phyloP scores from a whole-genome alignment of 2,113 vertebrate species.

The Peromyscus leucopus region DNA sequence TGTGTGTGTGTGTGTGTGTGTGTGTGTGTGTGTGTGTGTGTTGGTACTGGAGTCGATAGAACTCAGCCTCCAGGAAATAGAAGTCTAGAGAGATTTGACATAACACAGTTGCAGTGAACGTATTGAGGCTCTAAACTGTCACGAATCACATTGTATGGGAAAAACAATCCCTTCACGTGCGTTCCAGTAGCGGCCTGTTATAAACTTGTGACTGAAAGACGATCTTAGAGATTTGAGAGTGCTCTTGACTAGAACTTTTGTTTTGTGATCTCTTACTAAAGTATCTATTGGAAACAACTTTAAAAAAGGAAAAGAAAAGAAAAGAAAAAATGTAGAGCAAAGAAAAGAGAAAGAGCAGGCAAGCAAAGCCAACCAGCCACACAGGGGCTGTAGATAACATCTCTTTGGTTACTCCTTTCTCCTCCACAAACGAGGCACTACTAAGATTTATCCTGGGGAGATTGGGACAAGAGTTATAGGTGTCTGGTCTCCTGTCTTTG shows the following conservation, averaged over 20 bases:
- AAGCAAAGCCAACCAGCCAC: not conserved
- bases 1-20: not conserved
- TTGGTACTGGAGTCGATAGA: not conserved
- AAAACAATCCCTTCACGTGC: not conserved
- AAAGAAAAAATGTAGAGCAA: not conserved
- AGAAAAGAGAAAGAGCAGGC: not conserved
- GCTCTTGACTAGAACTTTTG: not conserved
- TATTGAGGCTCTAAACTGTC: not conserved
- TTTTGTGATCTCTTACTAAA: constrained; percentile 43
- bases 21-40: not conserved
- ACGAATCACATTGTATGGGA: not conserved
- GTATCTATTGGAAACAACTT: not conserved
- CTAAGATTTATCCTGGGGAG: constrained; percentile 78
- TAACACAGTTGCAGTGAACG: not conserved
- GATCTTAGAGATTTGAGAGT: not conserved
- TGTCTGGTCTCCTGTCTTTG: constrained; percentile 82
- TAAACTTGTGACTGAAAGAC: not conserved
- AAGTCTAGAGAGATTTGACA: not conserved
- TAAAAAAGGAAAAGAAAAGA: too few species aligned
- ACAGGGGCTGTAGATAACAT: constrained; percentile 18
- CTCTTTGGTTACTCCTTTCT: constrained; percentile 30
- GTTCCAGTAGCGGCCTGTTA: not conserved
- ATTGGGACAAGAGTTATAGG: constrained; percentile 82
- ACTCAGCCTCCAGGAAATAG: not conserved
- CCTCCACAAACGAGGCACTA: not conserved